phyloP scores from a whole-genome alignment of 2,113 vertebrate species.

The Myxocyprinus asiaticus region DNA sequence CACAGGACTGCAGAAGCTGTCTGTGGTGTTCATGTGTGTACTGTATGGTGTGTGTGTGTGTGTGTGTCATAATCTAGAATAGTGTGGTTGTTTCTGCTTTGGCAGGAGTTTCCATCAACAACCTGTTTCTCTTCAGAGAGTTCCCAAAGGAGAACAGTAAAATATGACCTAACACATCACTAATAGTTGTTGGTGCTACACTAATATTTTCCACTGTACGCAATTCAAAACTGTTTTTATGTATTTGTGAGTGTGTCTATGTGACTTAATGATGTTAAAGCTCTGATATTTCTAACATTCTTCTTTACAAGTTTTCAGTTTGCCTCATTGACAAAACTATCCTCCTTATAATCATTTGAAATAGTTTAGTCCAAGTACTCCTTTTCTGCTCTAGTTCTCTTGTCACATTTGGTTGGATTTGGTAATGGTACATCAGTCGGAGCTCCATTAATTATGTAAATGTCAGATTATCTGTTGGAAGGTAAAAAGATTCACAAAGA shows the following conservation, averaged over 20 bases:
- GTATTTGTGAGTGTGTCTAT: neutral
- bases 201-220: conserved; percentile 15
- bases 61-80: neutral
- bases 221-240: neutral
- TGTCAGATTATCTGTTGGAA: neutral
- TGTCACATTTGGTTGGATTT: conserved; percentile 7
- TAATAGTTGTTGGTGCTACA: neutral
- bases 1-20: no score
- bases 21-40: neutral
- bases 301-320: neutral
- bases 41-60: neutral
- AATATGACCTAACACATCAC: conserved; percentile 17
- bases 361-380: neutral
- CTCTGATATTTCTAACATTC: neutral
- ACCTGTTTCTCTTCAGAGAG: conserved; percentile 15
- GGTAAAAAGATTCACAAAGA: neutral
- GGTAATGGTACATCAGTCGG: neutral
- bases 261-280: neutral
- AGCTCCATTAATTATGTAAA: neutral
- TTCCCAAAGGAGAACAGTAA: conserved; percentile 6
- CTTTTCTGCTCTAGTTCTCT: neutral
- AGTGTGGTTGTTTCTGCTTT: conserved; percentile 5
- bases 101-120: neutral
- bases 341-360: neutral
- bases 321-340: neutral